These are phyloP conservation scores for Dryas iulia DNA, from an alignment of 1,140 invertebrate species.

Conservation along the genomic window DNA sequence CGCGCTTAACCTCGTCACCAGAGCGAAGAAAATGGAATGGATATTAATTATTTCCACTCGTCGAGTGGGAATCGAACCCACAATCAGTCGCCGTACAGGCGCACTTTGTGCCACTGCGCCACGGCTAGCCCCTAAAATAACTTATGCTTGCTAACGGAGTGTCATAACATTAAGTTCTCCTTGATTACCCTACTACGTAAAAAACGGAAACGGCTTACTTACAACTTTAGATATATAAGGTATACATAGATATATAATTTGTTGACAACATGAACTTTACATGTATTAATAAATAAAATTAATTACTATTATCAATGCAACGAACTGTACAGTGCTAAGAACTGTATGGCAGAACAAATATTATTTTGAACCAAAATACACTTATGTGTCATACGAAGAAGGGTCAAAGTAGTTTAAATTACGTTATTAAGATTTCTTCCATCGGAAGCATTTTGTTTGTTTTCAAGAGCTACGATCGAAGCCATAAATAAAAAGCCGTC, in stretches of 20 bases:
- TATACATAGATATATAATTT: neutral
- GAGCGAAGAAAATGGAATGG: too few relatives aligned
- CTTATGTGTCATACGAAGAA: neutral
- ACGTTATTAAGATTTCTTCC: neutral
- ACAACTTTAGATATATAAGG: neutral
- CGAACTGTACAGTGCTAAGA: slow-evolving; percentile 2
- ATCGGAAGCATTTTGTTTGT: neutral
- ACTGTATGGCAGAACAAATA: neutral
- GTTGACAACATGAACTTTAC: neutral
- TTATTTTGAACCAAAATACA: neutral
- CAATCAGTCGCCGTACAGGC: too few relatives aligned
- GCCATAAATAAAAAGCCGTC: too few relatives aligned
- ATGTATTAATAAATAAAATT: neutral
- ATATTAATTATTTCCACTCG: too few relatives aligned
- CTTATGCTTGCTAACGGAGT: too few relatives aligned
- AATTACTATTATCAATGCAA: slow-evolving; percentile 10
- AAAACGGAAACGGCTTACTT: too few relatives aligned
- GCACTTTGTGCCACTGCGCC: too few relatives aligned
- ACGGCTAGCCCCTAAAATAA: too few relatives aligned
- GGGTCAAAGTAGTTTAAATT: neutral
- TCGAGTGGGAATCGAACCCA: too few relatives aligned
- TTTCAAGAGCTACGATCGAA: neutral
- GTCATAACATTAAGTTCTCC: too few relatives aligned
- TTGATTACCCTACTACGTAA: too few relatives aligned
- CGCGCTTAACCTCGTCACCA: too few relatives aligned